Conservation (phyloP, 2,113 vertebrate genomes). For the Larimichthys polyactis region DNA sequence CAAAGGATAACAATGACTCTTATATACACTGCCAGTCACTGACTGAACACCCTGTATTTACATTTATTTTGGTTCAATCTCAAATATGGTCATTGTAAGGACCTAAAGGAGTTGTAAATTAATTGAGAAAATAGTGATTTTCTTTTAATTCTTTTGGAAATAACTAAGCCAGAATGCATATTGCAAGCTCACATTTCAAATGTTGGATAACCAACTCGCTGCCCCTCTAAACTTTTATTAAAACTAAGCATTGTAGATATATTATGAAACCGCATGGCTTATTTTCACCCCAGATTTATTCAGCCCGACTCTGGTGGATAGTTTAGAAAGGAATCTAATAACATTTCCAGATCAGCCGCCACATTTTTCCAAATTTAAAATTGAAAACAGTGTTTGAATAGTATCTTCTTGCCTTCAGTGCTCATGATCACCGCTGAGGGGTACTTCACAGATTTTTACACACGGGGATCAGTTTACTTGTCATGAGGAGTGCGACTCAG, state of each 20-base stretch:
- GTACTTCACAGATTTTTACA: constrained; percentile 1
- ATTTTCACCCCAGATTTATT: background rate
- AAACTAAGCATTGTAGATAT: background rate
- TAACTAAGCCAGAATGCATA: background rate
- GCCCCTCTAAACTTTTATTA: background rate
- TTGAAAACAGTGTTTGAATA: background rate
- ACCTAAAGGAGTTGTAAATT: background rate
- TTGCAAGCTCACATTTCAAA: background rate
- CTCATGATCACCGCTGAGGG: background rate
- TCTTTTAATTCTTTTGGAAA: background rate
- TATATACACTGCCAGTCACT: constrained; percentile 42
- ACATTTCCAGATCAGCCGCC: background rate
- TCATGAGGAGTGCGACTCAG: background rate
- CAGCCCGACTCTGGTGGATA: background rate
- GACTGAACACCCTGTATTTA: constrained; percentile 34
- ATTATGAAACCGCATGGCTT: background rate
- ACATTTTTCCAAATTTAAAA: constrained; percentile 1
- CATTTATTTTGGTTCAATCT: constrained; percentile 8
- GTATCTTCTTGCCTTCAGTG: background rate
- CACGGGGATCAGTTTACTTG: background rate
- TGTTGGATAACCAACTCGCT: background rate
- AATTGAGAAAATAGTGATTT: background rate
- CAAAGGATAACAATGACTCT: constrained; percentile 12
- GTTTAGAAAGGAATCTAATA: background rate
- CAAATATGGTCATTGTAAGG: background rate